Percentiles rank a stretch among this genome's conserved stretches.
Conservation (phyloP, 2,888 invertebrate genomes). For the Cheilosia pagana region DNA sequence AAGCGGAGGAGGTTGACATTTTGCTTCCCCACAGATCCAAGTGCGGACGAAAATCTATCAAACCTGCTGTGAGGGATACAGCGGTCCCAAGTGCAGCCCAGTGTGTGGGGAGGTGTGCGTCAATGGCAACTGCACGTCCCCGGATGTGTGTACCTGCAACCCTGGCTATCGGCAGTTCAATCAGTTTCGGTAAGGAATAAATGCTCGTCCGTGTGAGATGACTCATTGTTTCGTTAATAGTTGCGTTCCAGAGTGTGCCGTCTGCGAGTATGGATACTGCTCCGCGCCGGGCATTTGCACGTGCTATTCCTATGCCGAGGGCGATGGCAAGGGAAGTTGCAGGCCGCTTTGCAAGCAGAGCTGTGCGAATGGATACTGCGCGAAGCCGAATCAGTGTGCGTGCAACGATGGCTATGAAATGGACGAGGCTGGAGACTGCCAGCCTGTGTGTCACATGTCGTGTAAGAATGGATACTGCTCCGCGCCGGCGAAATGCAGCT, state of each 20-base stretch:
- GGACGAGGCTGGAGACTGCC: slow-evolving; percentile 77
- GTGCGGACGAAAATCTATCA: slow-evolving; percentile 23
- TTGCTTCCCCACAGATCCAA: slow-evolving; percentile 38
- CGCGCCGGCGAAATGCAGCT: slow-evolving; percentile 78
- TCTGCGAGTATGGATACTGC: slow-evolving; percentile 80
- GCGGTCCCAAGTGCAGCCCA: slow-evolving; percentile 75
- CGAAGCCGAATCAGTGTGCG: slow-evolving; percentile 85
- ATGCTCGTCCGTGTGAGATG: not conserved
- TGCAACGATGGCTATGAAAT: slow-evolving; percentile 85
- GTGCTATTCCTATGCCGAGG: slow-evolving; percentile 78
- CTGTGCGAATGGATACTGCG: slow-evolving; percentile 81
- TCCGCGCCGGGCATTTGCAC: slow-evolving; percentile 78
- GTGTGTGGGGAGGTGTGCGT: slow-evolving; percentile 76
- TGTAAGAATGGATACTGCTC: slow-evolving; percentile 80
- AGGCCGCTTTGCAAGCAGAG: slow-evolving; percentile 78
- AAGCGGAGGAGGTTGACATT: no score
- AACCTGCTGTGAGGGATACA: slow-evolving; percentile 77
- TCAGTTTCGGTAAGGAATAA: slow-evolving; percentile 72
- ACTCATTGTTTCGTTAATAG: slow-evolving; percentile 74
- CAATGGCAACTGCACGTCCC: slow-evolving; percentile 79
- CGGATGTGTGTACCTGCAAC: slow-evolving; percentile 82
- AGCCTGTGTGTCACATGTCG: slow-evolving; percentile 76
- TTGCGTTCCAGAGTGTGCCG: slow-evolving; percentile 80
- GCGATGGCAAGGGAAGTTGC: slow-evolving; percentile 76
- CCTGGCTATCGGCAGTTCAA: slow-evolving; percentile 80